Evolutionary conservation across 2,797 vertebrate genomes (phyloP).

Genomic region (Picus viridis): DNA sequence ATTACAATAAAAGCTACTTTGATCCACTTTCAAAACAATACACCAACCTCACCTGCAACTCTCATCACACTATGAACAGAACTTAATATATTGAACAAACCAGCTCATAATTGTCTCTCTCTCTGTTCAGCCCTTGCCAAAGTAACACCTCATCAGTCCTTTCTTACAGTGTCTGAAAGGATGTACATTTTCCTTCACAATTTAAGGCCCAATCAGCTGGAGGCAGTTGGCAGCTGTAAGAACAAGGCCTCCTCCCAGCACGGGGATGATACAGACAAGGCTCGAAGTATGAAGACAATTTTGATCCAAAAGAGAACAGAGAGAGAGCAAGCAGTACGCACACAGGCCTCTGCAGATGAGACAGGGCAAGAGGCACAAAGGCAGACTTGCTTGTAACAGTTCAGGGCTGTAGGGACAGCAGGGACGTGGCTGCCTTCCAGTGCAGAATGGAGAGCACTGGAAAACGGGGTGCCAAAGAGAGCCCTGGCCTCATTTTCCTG

Average conservation of each 20-base stretch:
- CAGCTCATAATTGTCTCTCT: neutral
- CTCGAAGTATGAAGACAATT: neutral
- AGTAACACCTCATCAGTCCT: conserved; percentile 13
- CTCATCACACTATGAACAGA: conserved; percentile 46
- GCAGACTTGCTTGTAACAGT: neutral
- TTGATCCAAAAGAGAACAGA: conserved; percentile 34
- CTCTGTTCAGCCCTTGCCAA: conserved; percentile 36
- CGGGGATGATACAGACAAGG: neutral
- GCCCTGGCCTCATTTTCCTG: conserved; percentile 10
- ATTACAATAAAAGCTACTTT: conserved; percentile 69
- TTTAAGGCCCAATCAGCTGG: neutral
- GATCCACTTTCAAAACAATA: conserved; percentile 71
- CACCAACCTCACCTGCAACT: conserved; percentile 66
- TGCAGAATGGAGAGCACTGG: neutral
- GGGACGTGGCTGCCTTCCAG: neutral
- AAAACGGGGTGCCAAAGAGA: conserved; percentile 29
- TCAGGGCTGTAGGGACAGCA: neutral
- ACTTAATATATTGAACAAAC: conserved; percentile 54
- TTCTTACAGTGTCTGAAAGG: neutral
- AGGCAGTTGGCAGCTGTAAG: neutral
- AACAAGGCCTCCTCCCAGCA: conserved; percentile 6
- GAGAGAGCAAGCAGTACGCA: neutral
- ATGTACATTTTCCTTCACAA: neutral
- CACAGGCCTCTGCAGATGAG: neutral
- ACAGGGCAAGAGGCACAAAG: conserved; percentile 21